Evolutionary conservation across 2,113 vertebrate genomes (phyloP), one percentile per base, ranked within the genome.

Genomic region (Gobio gobio): DNA sequence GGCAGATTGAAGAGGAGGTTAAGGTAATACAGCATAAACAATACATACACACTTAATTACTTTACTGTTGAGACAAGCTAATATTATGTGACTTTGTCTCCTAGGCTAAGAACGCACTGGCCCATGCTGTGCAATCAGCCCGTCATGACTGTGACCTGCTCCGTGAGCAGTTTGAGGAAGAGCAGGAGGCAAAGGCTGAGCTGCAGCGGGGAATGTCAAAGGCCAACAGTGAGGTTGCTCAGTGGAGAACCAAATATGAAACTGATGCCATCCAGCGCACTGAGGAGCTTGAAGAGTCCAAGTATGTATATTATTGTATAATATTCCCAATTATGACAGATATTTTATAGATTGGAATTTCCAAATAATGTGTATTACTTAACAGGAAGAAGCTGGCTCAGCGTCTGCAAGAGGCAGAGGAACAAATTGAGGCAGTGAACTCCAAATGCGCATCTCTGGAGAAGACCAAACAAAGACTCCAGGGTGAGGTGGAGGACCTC

Each of bases 201-300:
- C 86, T 95, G 74, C 94, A 95, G 84, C 87, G 93, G 18, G 88
- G 90, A 0, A 56, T 95, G 89, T 94, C 94, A 91, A 95, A 94
- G 84, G 93, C 93, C 81, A 95, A 95, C 87, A 88, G 86, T 5
- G 93, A 95, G 86, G 94, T 94, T 0, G 92, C 93, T 78, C 93
- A 94, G 87, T 95, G 94, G 94, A 94, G 94, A 82, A 94, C 90
- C 76, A 95, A 95, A 33, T 94, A 95, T 0, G 94, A 95, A 83
- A 94, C 93, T 0, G 93, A 95, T 1, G 93, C 94, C 89, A 94
- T 94, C 86, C 94, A 94, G 83, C 90, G 91, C 82, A 94, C 91
- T 0, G 94, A 94, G 85, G 93, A 95, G 80, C 90, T 94, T 26
- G 94, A 95, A 88, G 94, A 94, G 85, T 88, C 93, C 88, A 94